Evolutionary conservation across 2,113 vertebrate species (phyloP).

Genomic region (Seriola aureovittata): DNA sequence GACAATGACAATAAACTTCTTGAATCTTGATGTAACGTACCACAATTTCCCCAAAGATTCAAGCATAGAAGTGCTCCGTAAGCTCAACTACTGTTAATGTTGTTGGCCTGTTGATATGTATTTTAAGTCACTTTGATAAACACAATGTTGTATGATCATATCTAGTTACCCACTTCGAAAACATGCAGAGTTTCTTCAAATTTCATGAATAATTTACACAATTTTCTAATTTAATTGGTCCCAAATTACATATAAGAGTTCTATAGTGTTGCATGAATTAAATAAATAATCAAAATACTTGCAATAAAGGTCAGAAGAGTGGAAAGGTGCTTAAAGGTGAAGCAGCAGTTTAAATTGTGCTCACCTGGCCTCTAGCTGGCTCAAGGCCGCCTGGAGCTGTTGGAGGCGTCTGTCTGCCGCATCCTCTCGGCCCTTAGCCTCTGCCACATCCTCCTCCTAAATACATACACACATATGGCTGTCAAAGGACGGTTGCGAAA

Average conservation of each 20-base stretch:
- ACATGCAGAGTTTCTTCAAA: not conserved
- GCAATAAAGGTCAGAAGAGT: not conserved
- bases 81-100: not conserved
- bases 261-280: not conserved
- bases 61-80: not conserved
- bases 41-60: constrained; percentile 14
- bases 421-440: constrained; percentile 88
- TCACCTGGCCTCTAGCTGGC: constrained; percentile 91
- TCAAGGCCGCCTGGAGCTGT: constrained; percentile 88
- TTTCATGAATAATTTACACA: not conserved
- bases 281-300: not conserved
- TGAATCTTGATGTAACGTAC: constrained; percentile 10
- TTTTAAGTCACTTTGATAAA: not conserved
- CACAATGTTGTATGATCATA: not conserved
- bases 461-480: constrained; percentile 23
- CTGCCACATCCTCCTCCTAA: constrained; percentile 88
- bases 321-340: not conserved
- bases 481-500: constrained; percentile 6
- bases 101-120: not conserved
- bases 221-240: not conserved
- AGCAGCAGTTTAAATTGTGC: constrained; percentile 2
- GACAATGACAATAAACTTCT: too few relatives aligned
- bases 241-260: not conserved
- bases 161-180: not conserved
- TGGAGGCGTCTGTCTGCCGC: constrained; percentile 88